A percentile compares a stretch with the other conserved stretches of the same genome.
Conservation (phyloP, 2,888 invertebrate species). For the Netelia fuscicornis region DNA sequence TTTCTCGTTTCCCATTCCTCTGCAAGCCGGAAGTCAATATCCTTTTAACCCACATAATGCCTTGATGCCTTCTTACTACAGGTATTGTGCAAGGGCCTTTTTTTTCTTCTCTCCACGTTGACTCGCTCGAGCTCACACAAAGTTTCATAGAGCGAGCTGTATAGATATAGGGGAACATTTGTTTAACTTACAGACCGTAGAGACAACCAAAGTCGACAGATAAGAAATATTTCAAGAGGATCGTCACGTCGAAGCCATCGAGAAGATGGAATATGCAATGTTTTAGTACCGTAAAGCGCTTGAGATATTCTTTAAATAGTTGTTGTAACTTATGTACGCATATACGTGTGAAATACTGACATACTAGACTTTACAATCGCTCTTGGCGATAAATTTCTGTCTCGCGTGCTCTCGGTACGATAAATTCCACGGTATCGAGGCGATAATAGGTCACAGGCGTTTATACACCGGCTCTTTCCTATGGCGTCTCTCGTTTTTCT, state of each 20-base stretch:
- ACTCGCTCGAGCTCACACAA: constrained; percentile 46
- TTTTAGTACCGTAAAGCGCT: not conserved
- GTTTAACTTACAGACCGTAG: not conserved
- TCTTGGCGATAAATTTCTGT: constrained; percentile 43
- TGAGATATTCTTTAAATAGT: not conserved
- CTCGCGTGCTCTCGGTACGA: constrained; percentile 3
- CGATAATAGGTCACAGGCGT: constrained; percentile 50
- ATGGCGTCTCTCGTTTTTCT: constrained; percentile 35
- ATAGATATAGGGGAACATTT: not conserved
- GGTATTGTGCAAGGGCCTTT: constrained; percentile 36
- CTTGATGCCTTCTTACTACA: not conserved
- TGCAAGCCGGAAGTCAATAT: constrained; percentile 84
- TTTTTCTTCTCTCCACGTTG: constrained; percentile 24
- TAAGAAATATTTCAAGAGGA: not conserved
- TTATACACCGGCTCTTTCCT: constrained; percentile 14
- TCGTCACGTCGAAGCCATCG: not conserved
- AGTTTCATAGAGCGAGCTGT: not conserved
- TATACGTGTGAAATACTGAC: not conserved
- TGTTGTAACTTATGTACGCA: not conserved
- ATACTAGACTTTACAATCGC: constrained; percentile 2
- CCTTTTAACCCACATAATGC: constrained; percentile 63
- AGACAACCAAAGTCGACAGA: not conserved
- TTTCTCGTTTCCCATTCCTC: constrained; percentile 97
- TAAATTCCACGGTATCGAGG: constrained; percentile 2
- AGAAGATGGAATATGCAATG: not conserved